Conservation (phyloP, 2,797 vertebrate species). For the Labeo calbasu region DNA sequence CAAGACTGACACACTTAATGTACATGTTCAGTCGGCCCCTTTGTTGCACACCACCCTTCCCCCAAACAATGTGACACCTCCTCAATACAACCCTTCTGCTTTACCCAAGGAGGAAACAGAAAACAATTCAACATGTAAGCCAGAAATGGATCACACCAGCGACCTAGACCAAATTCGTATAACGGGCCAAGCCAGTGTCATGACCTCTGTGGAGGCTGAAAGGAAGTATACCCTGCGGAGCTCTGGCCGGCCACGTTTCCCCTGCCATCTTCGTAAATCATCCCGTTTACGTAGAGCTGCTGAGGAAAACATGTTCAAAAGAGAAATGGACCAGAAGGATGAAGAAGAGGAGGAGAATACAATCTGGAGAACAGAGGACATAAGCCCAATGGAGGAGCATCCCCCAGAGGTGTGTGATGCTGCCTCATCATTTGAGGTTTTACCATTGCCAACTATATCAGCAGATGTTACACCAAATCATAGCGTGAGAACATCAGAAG, state of each 20-base stretch:
- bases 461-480: constrained; percentile 52
- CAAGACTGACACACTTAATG: constrained; percentile 69
- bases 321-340: constrained; percentile 67
- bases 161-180: constrained; percentile 73
- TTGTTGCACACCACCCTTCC: constrained; percentile 63
- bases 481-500: constrained; percentile 41
- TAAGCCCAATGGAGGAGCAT: constrained; percentile 66
- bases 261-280: constrained; percentile 89
- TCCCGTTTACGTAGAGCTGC: constrained; percentile 79
- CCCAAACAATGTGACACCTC: constrained; percentile 60
- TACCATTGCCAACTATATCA: constrained; percentile 32
- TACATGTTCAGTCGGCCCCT: constrained; percentile 67
- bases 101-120: constrained; percentile 62
- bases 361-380: constrained; percentile 53
- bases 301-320: constrained; percentile 71
- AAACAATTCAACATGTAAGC: constrained; percentile 68
- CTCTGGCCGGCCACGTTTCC: constrained; percentile 93
- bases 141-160: constrained; percentile 72
- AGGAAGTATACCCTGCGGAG: constrained; percentile 94
- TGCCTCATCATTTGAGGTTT: constrained; percentile 57
- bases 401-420: constrained; percentile 58
- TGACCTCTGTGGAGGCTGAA: constrained; percentile 82
- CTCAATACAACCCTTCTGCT: constrained; percentile 55
- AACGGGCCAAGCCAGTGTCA: constrained; percentile 71
- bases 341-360: constrained; percentile 64